These are phyloP conservation scores for Schizaphis graminum DNA, from an alignment of 2,888 invertebrate genomes.

Conservation along the genomic window DNA sequence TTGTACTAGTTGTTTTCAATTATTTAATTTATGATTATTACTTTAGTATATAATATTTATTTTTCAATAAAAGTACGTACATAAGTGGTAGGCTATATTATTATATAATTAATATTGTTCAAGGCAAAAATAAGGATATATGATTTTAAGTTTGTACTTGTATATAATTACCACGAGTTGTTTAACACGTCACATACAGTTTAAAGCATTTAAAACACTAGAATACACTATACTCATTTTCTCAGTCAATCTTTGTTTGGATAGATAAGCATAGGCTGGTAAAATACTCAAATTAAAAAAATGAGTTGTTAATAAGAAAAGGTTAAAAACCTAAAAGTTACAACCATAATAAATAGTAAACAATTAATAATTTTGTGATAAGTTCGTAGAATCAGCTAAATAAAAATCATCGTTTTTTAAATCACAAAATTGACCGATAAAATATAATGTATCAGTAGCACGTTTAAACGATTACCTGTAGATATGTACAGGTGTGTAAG, in stretches of 20 bases:
- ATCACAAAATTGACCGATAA: background rate
- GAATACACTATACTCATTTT: background rate
- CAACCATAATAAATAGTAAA: background rate
- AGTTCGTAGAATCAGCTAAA: background rate
- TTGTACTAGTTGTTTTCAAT: slow-evolving; percentile 35
- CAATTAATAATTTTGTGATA: background rate
- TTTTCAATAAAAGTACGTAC: background rate
- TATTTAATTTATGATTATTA: background rate
- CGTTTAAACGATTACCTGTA: background rate
- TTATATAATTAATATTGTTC: background rate
- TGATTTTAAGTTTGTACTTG: background rate
- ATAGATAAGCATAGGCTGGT: background rate
- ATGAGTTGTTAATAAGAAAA: background rate
- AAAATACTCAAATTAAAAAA: background rate
- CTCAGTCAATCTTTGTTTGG: background rate
- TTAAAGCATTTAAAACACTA: background rate
- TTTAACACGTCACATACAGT: background rate
- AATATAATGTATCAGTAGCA: background rate
- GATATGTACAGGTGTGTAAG: background rate
- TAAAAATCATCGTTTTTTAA: background rate
- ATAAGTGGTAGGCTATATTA: background rate
- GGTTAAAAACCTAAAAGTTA: background rate
- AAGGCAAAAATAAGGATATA: background rate
- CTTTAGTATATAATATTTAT: background rate
- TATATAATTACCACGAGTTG: background rate